These are phyloP conservation scores for Podarcis muralis DNA, from an alignment of 2,113 vertebrate species.

Conservation along the genomic window DNA sequence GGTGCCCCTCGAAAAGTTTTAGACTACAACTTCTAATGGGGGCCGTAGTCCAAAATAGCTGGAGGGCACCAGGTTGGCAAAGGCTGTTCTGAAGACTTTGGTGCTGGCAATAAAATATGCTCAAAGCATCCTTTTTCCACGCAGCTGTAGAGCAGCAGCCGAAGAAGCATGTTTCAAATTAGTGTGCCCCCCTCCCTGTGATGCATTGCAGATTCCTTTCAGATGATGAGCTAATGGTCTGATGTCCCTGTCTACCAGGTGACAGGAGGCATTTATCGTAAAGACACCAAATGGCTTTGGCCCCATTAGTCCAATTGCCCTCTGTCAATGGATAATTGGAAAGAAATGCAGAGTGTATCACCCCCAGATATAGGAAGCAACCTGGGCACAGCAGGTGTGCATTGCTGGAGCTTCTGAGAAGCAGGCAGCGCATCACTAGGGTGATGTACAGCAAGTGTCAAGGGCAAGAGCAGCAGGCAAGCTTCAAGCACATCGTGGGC, in stretches of 20 bases:
- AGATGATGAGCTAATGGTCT: not conserved
- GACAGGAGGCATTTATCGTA: not conserved
- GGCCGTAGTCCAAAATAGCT: not conserved
- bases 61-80: not conserved
- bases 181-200: not conserved
- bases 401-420: not conserved
- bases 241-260: not conserved
- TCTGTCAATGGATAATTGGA: not conserved
- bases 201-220: not conserved
- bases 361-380: not conserved
- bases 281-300: not conserved
- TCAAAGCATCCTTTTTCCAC: not conserved
- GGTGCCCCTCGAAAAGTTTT: not conserved
- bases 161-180: not conserved
- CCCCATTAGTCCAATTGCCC: not conserved
- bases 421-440: not conserved
- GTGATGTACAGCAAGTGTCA: not conserved
- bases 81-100: not conserved
- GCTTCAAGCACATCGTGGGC: too few species aligned
- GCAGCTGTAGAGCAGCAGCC: not conserved
- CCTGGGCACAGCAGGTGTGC: not conserved
- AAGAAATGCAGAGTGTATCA: not conserved
- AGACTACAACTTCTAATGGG: not conserved
- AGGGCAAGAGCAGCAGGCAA: not conserved
- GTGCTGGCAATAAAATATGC: not conserved